phyloP scores from a whole-genome alignment of 2,113 vertebrate species.

The Melanocharis versteri region DNA sequence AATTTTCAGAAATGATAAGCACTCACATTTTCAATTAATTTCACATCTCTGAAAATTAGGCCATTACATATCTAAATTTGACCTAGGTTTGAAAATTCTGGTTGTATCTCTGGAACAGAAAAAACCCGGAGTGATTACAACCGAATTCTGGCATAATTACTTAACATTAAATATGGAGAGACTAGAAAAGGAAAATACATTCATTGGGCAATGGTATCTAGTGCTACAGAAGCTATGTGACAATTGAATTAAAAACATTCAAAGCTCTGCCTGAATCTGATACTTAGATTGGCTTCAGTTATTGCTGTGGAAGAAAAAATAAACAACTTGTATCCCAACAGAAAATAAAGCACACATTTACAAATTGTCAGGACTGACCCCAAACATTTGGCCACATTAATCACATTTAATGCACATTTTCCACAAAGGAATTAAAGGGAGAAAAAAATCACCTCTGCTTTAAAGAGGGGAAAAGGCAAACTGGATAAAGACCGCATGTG shows the following conservation, averaged over 20 bases:
- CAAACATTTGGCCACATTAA: not conserved
- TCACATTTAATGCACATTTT: not conserved
- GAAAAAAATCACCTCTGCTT: not conserved
- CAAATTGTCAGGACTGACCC: not conserved
- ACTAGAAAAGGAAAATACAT: not conserved
- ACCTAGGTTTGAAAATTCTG: constrained; percentile 32
- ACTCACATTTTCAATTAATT: constrained; percentile 54
- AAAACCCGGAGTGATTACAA: not conserved
- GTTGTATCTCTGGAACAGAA: not conserved
- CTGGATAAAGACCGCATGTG: not conserved
- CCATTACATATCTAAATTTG: constrained; percentile 17
- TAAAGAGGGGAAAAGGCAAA: not conserved
- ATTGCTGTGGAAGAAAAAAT: not conserved
- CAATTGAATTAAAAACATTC: not conserved
- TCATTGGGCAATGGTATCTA: not conserved
- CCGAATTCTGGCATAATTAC: not conserved
- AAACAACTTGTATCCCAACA: not conserved
- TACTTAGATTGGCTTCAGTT: not conserved
- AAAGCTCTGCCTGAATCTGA: not conserved
- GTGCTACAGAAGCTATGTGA: not conserved
- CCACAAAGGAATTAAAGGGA: not conserved
- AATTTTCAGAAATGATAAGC: constrained; percentile 43
- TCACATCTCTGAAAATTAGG: constrained; percentile 50
- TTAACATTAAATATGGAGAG: not conserved
- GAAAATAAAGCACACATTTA: not conserved